phyloP scores from a whole-genome alignment of 2,113 vertebrate species.

The Poeciliopsis retropinna region DNA sequence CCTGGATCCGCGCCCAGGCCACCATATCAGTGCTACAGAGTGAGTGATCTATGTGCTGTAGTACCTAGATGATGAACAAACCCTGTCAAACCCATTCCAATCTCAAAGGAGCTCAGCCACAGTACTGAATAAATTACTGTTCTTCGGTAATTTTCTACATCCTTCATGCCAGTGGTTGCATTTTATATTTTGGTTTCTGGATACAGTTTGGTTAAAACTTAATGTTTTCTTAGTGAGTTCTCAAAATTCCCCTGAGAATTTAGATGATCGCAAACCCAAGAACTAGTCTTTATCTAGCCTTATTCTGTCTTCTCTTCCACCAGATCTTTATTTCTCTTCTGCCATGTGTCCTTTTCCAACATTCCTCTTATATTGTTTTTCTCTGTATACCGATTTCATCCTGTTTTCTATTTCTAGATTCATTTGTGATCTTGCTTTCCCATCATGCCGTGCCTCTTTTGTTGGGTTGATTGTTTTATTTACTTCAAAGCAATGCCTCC shows the following conservation, averaged over 20 bases:
- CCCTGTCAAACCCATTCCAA: conserved; percentile 36
- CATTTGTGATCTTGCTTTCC: conserved; percentile 40
- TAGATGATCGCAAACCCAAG: conserved; percentile 74
- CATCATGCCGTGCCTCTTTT: conserved; percentile 41
- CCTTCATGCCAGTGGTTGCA: conserved; percentile 13
- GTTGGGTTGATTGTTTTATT: conserved; percentile 66
- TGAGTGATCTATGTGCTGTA: conserved; percentile 94
- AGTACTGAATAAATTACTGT: conserved; percentile 20
- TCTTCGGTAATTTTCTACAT: not conserved
- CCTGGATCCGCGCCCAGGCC: conserved; percentile 99
- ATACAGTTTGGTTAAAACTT: conserved; percentile 17
- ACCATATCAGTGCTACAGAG: conserved; percentile 99
- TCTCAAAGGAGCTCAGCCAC: conserved; percentile 23
- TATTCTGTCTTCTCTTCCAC: conserved; percentile 60
- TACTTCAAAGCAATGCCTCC: conserved; percentile 71
- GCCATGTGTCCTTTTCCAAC: conserved; percentile 51
- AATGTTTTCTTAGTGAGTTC: conserved; percentile 20
- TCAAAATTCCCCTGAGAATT: conserved; percentile 49
- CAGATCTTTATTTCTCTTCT: conserved; percentile 55
- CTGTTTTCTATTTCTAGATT: conserved; percentile 44
- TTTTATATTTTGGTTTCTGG: conserved; percentile 52
- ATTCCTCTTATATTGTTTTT: conserved; percentile 38
- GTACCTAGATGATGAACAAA: conserved; percentile 85
- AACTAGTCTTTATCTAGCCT: conserved; percentile 57
- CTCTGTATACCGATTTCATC: conserved; percentile 47